Percentiles rank a stretch among this genome's conserved stretches.
phyloP scores from a whole-genome alignment of 2,113 vertebrate genomes.

The Trematocara nigrifrons region DNA sequence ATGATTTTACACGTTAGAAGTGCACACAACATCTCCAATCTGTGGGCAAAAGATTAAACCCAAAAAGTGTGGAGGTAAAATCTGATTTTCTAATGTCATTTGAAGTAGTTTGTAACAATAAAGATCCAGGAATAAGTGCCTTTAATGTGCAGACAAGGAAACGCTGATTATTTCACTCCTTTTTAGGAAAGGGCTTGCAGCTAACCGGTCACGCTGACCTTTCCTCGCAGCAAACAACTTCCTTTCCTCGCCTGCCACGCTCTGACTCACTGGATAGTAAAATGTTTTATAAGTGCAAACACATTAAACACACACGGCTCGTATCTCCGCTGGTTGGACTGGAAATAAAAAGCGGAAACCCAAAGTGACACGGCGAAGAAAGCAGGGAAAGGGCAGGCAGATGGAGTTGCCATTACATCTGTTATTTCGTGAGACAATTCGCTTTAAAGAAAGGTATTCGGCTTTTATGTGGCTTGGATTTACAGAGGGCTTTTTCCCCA shows the following conservation, averaged over 20 bases:
- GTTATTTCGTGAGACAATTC: constrained; percentile 40
- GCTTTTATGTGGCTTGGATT: constrained; percentile 33
- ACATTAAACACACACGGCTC: constrained; percentile 21
- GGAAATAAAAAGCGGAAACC: constrained; percentile 37
- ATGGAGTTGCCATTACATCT: constrained; percentile 50
- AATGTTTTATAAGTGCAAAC: constrained; percentile 50
- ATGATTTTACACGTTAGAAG: constrained; percentile 3
- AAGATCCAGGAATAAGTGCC: background rate
- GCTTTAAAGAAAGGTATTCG: constrained; percentile 45
- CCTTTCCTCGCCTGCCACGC: constrained; percentile 29
- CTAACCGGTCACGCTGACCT: constrained; percentile 35
- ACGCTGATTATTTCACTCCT: background rate
- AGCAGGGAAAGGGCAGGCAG: constrained; percentile 36
- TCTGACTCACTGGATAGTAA: constrained; percentile 48
- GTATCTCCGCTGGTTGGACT: constrained; percentile 11
- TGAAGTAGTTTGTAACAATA: background rate
- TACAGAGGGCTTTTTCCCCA: constrained; percentile 8
- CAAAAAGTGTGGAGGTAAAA: background rate
- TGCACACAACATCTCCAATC: background rate
- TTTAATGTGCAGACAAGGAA: background rate
- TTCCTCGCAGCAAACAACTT: constrained; percentile 35
- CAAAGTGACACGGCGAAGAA: constrained; percentile 21
- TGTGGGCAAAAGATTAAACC: background rate
- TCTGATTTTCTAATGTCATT: background rate
- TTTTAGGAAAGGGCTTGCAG: constrained; percentile 36